Evolutionary conservation across 2,113 vertebrate genomes (phyloP).

Genomic region (human): DNA sequence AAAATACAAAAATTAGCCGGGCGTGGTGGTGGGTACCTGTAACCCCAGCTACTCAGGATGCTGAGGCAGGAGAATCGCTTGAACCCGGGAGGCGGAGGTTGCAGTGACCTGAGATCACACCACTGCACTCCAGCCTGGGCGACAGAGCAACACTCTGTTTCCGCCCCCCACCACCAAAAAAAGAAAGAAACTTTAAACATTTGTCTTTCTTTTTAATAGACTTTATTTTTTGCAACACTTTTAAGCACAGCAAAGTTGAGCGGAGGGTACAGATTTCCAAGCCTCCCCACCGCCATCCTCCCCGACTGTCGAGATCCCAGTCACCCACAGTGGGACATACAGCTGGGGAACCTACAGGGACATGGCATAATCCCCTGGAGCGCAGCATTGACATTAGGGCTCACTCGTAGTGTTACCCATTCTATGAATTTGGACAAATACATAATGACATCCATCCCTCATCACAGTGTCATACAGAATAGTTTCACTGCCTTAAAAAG

Average conservation of each 20-base stretch:
- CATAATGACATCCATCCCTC: background rate
- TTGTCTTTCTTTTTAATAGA: background rate
- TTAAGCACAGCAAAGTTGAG: background rate
- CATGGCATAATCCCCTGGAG: too few relatives aligned
- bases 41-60: too few relatives aligned
- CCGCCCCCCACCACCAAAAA: too few relatives aligned
- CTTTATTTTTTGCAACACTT: background rate
- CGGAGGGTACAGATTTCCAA: background rate
- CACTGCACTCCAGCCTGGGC: too few relatives aligned
- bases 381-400: background rate
- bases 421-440: background rate
- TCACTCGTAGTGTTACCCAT: background rate
- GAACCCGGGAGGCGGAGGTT: too few relatives aligned
- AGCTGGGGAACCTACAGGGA: too few relatives aligned
- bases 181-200: background rate
- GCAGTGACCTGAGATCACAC: too few relatives aligned
- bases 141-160: too few relatives aligned
- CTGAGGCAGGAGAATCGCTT: too few relatives aligned
- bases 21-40: too few relatives aligned
- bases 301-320: rapidly evolving
- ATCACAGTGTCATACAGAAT: background rate
- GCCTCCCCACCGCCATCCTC: background rate
- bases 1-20: too few relatives aligned
- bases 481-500: background rate
- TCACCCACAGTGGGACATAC: too few relatives aligned